Conservation (phyloP, 2,113 vertebrate genomes). For the Rutilus rutilus region DNA sequence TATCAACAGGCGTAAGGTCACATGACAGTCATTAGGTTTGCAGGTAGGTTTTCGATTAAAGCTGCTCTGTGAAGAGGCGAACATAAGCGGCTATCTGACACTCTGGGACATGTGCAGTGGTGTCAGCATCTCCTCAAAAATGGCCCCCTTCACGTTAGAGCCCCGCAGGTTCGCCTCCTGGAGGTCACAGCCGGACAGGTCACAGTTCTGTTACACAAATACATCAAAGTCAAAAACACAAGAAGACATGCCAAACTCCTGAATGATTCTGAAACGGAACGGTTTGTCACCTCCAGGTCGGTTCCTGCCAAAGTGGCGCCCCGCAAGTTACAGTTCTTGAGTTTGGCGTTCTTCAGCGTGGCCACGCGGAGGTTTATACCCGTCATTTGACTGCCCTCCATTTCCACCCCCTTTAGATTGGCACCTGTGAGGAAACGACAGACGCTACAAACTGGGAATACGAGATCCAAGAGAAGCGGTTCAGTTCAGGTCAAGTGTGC, state of each 20-base stretch:
- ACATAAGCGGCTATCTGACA: slow-evolving; percentile 84
- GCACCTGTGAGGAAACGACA: slow-evolving; percentile 78
- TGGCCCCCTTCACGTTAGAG: slow-evolving; percentile 97
- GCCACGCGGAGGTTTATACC: slow-evolving; percentile 95
- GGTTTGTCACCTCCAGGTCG: slow-evolving; percentile 84
- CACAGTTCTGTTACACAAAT: slow-evolving; percentile 84
- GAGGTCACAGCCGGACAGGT: slow-evolving; percentile 94
- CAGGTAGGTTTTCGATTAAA: slow-evolving; percentile 28
- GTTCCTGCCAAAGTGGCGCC: slow-evolving; percentile 96
- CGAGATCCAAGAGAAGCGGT: not conserved
- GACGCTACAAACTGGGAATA: not conserved
- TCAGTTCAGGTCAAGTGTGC: not conserved
- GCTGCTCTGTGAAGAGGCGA: slow-evolving; percentile 30
- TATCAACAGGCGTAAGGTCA: not conserved
- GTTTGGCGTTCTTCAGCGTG: slow-evolving; percentile 95
- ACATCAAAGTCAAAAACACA: not conserved
- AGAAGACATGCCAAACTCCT: not conserved
- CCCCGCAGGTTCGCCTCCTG: slow-evolving; percentile 96
- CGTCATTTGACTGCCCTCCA: slow-evolving; percentile 99
- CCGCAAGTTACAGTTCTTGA: slow-evolving; percentile 96
- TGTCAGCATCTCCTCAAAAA: slow-evolving; percentile 99
- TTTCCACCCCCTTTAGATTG: slow-evolving; percentile 96
- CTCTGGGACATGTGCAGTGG: slow-evolving; percentile 98
- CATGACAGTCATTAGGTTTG: not conserved
- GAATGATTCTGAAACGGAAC: not conserved